phyloP scores from a whole-genome alignment of 2,797 vertebrate species.

The Anomalospiza imberbis region DNA sequence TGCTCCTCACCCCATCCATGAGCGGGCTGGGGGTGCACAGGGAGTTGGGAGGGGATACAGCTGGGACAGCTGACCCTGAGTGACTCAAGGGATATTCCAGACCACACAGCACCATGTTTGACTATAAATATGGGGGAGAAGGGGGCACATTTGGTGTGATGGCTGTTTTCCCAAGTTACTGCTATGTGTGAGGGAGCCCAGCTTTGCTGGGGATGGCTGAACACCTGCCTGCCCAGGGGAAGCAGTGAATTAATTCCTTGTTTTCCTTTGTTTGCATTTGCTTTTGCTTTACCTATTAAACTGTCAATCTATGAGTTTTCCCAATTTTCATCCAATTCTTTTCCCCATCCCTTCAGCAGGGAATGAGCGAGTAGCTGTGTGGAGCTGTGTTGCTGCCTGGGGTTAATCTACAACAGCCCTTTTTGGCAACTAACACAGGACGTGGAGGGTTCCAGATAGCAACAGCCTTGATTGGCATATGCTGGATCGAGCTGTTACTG shows the following conservation, averaged over 20 bases:
- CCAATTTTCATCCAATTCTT: neutral
- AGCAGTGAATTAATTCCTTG: neutral
- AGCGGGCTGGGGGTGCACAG: neutral
- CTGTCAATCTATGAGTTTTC: neutral
- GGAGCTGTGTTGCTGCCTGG: neutral
- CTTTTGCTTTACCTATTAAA: neutral
- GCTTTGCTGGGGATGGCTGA: neutral
- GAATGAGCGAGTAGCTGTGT: neutral
- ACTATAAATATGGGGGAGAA: neutral
- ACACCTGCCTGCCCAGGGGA: neutral
- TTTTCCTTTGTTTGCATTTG: neutral
- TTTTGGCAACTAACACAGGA: neutral
- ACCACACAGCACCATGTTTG: neutral
- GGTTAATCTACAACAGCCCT: neutral
- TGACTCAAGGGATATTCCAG: neutral
- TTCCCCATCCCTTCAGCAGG: neutral
- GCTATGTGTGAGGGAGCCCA: accelerated
- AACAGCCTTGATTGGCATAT: neutral
- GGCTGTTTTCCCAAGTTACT: neutral
- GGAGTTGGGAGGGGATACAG: neutral
- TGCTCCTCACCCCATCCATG: neutral
- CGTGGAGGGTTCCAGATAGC: neutral
- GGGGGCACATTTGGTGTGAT: accelerated
- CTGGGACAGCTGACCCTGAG: neutral
- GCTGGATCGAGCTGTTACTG: neutral